Conservation (phyloP, 2,888 invertebrate genomes). For the Drosophila hamatofila region DNA sequence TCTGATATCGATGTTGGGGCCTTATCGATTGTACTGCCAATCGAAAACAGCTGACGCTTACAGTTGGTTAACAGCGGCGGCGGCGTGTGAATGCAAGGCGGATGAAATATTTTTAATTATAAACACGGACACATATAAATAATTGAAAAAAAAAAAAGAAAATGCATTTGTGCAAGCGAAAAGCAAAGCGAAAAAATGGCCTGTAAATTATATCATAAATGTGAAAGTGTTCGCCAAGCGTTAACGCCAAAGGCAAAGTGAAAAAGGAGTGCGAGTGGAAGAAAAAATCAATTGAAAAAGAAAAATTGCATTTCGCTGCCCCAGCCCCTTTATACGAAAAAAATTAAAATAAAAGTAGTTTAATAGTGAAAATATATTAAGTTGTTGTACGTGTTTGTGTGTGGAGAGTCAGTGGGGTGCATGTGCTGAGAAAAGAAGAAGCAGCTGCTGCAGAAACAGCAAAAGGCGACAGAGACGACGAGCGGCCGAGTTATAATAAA, state of each 20-base stretch:
- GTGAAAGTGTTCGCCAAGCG: constrained; percentile 67
- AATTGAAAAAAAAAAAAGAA: constrained; percentile 54
- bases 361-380: constrained; percentile 62
- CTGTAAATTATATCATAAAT: constrained; percentile 71
- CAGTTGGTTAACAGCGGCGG: constrained; percentile 57
- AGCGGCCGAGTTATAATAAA: constrained; percentile 56
- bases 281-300: constrained; percentile 71
- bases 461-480: constrained; percentile 72
- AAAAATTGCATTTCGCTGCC: constrained; percentile 77
- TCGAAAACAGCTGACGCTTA: constrained; percentile 57
- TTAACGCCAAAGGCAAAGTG: constrained; percentile 44
- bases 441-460: constrained; percentile 74
- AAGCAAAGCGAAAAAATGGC: constrained; percentile 73
- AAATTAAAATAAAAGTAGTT: constrained; percentile 49
- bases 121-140: constrained; percentile 54
- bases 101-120: constrained; percentile 48
- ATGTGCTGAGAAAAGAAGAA: constrained; percentile 58
- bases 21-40: constrained; percentile 36
- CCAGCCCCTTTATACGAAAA: constrained; percentile 59
- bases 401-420: constrained; percentile 54
- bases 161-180: constrained; percentile 72
- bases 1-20: constrained; percentile 3
- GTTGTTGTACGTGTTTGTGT: constrained; percentile 60
- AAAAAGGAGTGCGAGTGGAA: constrained; percentile 68
- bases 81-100: constrained; percentile 52